Conservation (phyloP, 2,888 invertebrate species). For the Lithodes maja region DNA sequence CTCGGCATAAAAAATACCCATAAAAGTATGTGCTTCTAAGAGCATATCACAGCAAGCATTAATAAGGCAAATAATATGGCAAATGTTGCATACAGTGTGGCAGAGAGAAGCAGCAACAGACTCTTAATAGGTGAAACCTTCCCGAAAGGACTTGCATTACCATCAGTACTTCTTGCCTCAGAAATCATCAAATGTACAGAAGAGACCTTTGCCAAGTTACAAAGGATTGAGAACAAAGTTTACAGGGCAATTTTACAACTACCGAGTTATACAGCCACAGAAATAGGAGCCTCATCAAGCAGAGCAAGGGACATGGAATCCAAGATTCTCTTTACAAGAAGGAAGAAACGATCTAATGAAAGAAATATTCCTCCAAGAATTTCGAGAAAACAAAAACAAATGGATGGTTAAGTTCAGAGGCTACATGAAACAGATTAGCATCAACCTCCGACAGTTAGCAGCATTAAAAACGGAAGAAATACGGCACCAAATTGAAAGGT, state of each 20-base stretch:
- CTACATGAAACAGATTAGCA: neutral
- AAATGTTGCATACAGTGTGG: neutral
- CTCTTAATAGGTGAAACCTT: conserved; percentile 6
- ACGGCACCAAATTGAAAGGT: no score
- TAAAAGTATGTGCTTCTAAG: neutral
- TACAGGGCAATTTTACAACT: no score
- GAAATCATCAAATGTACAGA: neutral
- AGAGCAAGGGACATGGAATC: no score
- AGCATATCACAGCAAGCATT: neutral
- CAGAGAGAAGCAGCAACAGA: neutral
- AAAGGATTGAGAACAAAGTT: no score
- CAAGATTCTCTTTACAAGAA: neutral
- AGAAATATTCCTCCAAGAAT: neutral
- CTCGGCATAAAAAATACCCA: neutral
- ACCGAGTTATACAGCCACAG: no score
- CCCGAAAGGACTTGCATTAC: neutral
- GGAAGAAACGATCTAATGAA: neutral
- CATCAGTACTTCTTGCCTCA: neutral
- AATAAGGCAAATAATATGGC: neutral
- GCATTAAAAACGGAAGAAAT: no score
- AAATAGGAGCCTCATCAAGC: no score
- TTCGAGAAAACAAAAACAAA: neutral
- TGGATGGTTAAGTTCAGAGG: neutral
- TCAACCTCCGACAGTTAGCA: no score
- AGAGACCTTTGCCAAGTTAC: neutral